A percentile compares a stretch with the other conserved stretches of the same genome.
These are phyloP conservation scores for Caenorhabditis remanei DNA, from an alignment of 1,140 invertebrate genomes.

Conservation along the genomic window DNA sequence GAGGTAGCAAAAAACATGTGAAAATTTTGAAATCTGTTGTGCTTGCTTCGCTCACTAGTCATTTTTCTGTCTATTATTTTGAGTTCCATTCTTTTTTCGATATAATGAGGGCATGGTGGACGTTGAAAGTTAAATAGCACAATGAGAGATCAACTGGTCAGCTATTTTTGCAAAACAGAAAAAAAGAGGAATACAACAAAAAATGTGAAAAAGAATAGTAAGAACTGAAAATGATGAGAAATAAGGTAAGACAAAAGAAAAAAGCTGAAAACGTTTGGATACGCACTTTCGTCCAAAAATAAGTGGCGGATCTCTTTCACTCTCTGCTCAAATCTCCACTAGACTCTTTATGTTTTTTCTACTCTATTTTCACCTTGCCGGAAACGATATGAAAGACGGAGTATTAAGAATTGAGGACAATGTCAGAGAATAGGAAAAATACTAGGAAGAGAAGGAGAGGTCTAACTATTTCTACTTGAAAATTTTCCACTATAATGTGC, in stretches of 20 bases:
- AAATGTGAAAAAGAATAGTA: not conserved
- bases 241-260: not conserved
- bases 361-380: conserved; percentile 5
- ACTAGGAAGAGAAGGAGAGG: not conserved
- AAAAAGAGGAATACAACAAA: not conserved
- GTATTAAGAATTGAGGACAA: not conserved
- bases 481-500: conserved; percentile 39
- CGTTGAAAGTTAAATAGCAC: conserved; percentile 14
- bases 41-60: not conserved
- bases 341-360: not conserved
- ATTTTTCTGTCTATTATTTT: too few species aligned
- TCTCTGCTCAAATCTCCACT: not conserved
- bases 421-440: not conserved
- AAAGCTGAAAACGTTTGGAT: not conserved
- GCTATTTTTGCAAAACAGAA: not conserved
- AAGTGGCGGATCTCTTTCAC: conserved; percentile 22
- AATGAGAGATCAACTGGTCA: not conserved
- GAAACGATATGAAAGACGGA: conserved; percentile 30
- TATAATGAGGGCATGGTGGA: conserved; percentile 15
- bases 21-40: not conserved
- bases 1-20: conserved; percentile 12
- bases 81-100: not conserved
- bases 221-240: not conserved
- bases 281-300: conserved; percentile 28
- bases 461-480: conserved; percentile 1